Evolutionary conservation across 2,113 vertebrate genomes (phyloP).

Genomic region (Myotis brandtii): DNA sequence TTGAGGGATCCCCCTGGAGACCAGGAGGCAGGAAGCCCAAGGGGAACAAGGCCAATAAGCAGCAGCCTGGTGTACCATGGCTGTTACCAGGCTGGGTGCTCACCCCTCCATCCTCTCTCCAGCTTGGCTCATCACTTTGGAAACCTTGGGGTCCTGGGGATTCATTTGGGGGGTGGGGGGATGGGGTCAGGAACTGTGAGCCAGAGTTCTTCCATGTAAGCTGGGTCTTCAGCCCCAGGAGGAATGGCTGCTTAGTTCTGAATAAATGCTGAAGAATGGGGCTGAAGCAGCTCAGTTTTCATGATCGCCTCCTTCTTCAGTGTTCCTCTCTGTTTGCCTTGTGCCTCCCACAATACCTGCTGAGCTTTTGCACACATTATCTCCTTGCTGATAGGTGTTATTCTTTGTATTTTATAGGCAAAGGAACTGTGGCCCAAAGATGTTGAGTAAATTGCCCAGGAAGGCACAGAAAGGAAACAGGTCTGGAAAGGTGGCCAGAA

Average conservation of each 20-base stretch:
- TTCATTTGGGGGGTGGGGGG: not conserved
- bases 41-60: not conserved
- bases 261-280: not conserved
- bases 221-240: not conserved
- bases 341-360: not conserved
- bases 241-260: not conserved
- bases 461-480: not conserved
- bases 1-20: not conserved
- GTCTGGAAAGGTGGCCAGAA: not conserved
- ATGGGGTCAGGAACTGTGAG: not conserved
- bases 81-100: not conserved
- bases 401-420: not conserved
- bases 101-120: not conserved
- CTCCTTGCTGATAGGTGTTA: not conserved
- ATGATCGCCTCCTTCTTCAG: fast-evolving
- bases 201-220: not conserved
- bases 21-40: not conserved
- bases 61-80: not conserved
- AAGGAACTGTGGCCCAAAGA: not conserved
- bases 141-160: not conserved
- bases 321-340: not conserved
- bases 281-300: no score
- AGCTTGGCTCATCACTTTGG: not conserved
- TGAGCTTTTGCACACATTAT: not conserved
- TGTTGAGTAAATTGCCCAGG: not conserved